Conservation (phyloP, 2,113 vertebrate species). For the Dryoscopus gambensis region DNA sequence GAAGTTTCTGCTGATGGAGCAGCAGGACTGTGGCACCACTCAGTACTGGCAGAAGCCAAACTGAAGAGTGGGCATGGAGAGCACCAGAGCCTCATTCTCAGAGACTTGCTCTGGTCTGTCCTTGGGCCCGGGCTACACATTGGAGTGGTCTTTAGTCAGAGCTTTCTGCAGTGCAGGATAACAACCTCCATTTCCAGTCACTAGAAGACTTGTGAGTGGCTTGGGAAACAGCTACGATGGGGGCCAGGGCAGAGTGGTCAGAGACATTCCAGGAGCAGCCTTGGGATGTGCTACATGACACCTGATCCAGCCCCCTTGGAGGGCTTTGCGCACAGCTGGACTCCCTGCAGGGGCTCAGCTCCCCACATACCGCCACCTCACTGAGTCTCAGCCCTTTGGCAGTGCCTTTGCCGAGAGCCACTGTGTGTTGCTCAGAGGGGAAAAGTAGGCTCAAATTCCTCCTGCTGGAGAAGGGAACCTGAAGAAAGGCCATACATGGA, state of each 20-base stretch:
- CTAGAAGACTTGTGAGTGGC: background rate
- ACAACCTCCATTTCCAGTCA: background rate
- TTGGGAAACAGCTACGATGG: background rate
- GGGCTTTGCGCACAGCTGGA: background rate
- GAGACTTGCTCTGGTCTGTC: background rate
- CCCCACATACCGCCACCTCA: background rate
- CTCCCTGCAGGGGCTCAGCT: background rate
- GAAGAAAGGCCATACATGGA: background rate
- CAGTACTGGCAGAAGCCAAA: background rate
- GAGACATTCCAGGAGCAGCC: background rate
- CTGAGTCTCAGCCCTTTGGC: background rate
- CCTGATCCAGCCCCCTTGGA: background rate
- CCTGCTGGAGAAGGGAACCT: background rate
- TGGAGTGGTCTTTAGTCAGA: background rate
- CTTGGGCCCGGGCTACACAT: fast-evolving
- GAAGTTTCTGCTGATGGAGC: background rate
- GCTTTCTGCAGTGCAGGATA: background rate
- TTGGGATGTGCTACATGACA: background rate
- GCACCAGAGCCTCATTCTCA: background rate
- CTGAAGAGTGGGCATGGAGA: background rate
- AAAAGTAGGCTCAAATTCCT: background rate
- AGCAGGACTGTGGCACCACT: background rate
- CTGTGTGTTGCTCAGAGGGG: background rate
- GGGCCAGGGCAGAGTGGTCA: background rate
- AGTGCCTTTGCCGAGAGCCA: background rate